Conservation (phyloP, 1,140 invertebrate genomes). For the Leptestheria dahalacensis region DNA sequence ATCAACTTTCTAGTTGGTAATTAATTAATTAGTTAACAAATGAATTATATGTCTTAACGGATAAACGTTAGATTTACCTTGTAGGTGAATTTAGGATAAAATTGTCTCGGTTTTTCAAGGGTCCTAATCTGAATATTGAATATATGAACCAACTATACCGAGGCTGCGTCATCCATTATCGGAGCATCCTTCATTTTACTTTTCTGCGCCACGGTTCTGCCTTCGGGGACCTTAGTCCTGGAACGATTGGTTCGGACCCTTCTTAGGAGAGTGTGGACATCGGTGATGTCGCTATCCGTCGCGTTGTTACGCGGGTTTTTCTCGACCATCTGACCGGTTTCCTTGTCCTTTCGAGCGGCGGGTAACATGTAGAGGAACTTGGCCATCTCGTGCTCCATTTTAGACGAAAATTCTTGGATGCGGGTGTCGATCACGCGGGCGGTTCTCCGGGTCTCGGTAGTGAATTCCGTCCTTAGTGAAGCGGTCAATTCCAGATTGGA, state of each 20-base stretch:
- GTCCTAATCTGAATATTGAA: no score
- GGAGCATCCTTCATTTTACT: background rate
- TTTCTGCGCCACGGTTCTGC: background rate
- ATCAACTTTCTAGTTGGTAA: no score
- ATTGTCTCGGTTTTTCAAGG: no score
- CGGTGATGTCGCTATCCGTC: background rate
- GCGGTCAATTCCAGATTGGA: background rate
- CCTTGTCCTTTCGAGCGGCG: background rate
- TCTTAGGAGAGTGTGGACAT: background rate
- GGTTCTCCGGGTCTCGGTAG: background rate
- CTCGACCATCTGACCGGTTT: no score
- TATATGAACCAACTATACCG: no score
- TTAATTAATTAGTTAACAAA: no score
- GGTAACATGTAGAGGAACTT: background rate
- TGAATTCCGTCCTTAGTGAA: conserved; percentile 6
- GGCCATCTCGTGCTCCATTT: background rate
- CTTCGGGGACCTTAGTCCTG: background rate
- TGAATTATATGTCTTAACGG: no score
- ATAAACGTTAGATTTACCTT: no score
- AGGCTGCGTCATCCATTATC: background rate
- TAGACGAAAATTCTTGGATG: background rate
- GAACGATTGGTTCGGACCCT: background rate
- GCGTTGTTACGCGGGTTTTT: background rate
- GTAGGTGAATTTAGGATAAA: no score
- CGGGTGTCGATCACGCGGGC: background rate